phyloP scores from a whole-genome alignment of 2,888 invertebrate genomes.

The Osmoderma eremita region DNA sequence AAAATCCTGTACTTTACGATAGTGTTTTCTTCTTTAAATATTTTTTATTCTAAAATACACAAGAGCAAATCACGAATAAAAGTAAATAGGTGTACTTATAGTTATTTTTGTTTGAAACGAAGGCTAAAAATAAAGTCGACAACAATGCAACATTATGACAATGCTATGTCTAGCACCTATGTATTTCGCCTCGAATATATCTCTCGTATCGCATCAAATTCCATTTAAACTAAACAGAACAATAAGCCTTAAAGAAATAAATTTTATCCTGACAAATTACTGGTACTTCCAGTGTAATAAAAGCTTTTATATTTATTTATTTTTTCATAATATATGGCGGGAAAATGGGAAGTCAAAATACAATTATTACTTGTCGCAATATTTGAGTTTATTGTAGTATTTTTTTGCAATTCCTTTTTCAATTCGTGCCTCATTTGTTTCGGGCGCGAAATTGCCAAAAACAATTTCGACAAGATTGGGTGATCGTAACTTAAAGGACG shows the following conservation, averaged over 20 bases:
- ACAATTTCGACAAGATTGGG: constrained; percentile 23
- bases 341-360: neutral
- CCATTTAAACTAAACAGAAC: no score
- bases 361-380: neutral
- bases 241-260: neutral
- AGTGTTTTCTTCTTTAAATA: no score
- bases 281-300: neutral
- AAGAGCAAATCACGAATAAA: no score
- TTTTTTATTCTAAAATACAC: no score
- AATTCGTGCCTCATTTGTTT: constrained; percentile 16
- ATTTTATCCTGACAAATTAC: constrained; percentile 1
- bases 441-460: constrained; percentile 30
- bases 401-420: constrained; percentile 5
- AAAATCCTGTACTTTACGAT: no score
- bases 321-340: neutral
- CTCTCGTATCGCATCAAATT: no score
- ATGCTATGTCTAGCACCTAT: no score
- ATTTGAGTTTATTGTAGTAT: constrained; percentile 5
- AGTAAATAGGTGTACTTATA: no score
- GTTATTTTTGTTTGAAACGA: no score
- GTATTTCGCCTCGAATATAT: no score
- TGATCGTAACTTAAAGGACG: constrained; percentile 29
- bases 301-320: neutral
- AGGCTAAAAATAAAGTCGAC: no score
- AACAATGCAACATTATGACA: no score